Evolutionary conservation across 2,113 vertebrate genomes (phyloP), one percentile per base, ranked within the genome.

Genomic region (Oreochromis aureus): DNA sequence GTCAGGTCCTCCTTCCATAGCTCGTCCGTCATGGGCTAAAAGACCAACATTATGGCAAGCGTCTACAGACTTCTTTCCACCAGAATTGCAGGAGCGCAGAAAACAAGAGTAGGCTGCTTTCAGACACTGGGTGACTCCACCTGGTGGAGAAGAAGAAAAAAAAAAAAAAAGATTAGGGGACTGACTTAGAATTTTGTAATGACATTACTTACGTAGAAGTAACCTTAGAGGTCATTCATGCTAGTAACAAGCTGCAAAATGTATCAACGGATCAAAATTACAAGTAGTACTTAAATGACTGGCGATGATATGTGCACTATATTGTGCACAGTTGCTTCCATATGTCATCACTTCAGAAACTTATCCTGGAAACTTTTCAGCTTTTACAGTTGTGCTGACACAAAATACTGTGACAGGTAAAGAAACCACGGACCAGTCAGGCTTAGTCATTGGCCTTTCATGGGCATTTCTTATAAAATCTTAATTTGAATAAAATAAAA

Each of bases 11-110:
- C 94, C 95, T 1, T 95, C 96, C 58, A 93, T 27, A 34, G 96
- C 94, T 81, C 94, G 96, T 27, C 98, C 98, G 1, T 98, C 97
- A 0, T 98, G 97, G 53, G 96, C 96, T 82, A 99, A 88, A 59
- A 99, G 94, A 24, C 96, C 99, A 4, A 97, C 96, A 0, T 97
- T 98, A 76, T 99, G 98, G 92, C 99, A 99, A 0, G 97, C 97
- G 1, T 98, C 97, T 6, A 92, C 30, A 10, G 98, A 98, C 90
- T 97, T 98, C 96, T 97, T 99, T 84, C 98, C 98, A 2, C 94
- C 96, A 11, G 96, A 89, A 46, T 96, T 95, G 91, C 98, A 99
- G 0, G 98, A 97, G 90, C 97, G 98, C 85, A 96, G 5, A 80
- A 98, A 99, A 93, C 96, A 99, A 44, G 92, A 96, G 90, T 96